phyloP scores from a whole-genome alignment of 1,140 invertebrate genomes.

The Cydia pomonella region DNA sequence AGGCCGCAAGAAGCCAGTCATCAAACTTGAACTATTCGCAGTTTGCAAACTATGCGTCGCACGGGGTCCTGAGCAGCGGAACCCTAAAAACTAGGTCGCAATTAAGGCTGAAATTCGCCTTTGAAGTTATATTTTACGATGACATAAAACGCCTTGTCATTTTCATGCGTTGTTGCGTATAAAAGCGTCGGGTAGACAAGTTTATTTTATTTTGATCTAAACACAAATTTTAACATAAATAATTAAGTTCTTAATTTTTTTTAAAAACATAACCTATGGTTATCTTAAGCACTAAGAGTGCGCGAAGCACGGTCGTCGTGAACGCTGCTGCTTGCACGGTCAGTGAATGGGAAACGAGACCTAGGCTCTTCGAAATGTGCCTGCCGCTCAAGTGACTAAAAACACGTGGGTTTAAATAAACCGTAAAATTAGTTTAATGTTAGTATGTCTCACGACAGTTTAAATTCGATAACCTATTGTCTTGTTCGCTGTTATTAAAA shows the following conservation, averaged over 20 bases:
- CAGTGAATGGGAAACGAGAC: too few relatives aligned
- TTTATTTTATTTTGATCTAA: conserved; percentile 1
- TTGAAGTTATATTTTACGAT: conserved; percentile 34
- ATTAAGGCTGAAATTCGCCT: conserved; percentile 29
- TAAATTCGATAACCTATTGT: background rate
- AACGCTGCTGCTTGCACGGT: too few relatives aligned
- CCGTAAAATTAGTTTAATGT: too few relatives aligned
- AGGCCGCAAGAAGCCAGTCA: conserved; percentile 2
- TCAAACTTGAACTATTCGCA: conserved; percentile 24
- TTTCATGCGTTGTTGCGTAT: conserved; percentile 30
- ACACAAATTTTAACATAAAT: background rate
- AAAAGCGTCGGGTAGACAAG: background rate
- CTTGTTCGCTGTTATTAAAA: background rate
- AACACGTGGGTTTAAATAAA: too few relatives aligned
- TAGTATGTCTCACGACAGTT: too few relatives aligned
- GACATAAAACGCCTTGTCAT: conserved; percentile 33
- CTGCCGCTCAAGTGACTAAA: too few relatives aligned
- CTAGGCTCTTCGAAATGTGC: too few relatives aligned
- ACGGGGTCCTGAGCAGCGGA: background rate
- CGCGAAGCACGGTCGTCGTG: too few relatives aligned
- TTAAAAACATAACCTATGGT: too few relatives aligned
- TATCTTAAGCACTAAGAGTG: too few relatives aligned
- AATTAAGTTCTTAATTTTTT: background rate
- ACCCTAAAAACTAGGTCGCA: conserved; percentile 32
- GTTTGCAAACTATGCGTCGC: conserved; percentile 29